Evolutionary conservation across 1,140 invertebrate species (phyloP).

Genomic region (Brachionus asplanchnoidis): DNA sequence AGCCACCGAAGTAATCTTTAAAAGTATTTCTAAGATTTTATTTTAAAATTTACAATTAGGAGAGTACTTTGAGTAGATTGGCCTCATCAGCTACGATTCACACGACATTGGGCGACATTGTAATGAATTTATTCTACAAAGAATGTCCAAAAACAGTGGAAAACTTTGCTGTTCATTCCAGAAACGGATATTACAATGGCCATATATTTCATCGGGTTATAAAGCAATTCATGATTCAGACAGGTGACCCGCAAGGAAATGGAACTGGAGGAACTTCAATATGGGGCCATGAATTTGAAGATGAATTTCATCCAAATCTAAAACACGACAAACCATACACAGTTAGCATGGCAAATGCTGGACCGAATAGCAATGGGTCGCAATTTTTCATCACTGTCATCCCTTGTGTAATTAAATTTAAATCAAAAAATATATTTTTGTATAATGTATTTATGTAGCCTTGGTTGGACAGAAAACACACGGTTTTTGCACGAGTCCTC

Average conservation of each 20-base stretch:
- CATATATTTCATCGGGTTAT: conserved; percentile 97
- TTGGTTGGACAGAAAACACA: conserved; percentile 98
- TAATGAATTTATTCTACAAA: conserved; percentile 82
- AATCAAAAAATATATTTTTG: neutral
- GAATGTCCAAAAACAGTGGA: conserved; percentile 87
- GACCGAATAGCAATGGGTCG: conserved; percentile 93
- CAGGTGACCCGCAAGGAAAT: conserved; percentile 92
- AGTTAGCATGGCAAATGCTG: conserved; percentile 94
- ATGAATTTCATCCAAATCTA: conserved; percentile 85
- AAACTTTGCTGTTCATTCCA: conserved; percentile 93
- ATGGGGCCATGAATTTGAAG: conserved; percentile 97
- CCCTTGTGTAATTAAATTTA: conserved; percentile 68
- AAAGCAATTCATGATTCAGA: conserved; percentile 98
- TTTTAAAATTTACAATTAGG: neutral
- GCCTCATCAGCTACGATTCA: conserved; percentile 81
- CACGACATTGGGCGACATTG: conserved; percentile 90
- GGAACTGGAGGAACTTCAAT: conserved; percentile 97
- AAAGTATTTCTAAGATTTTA: neutral
- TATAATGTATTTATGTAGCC: conserved; percentile 63
- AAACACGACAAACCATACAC: conserved; percentile 94
- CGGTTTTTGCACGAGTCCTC: conserved; percentile 90
- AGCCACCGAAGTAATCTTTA: conserved; percentile 71
- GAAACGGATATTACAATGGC: conserved; percentile 94
- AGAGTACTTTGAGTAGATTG: conserved; percentile 55
- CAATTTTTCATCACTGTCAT: conserved; percentile 96